Conservation (phyloP, 64 coral and sea anemone genomes). For the Montipora capricornis region DNA sequence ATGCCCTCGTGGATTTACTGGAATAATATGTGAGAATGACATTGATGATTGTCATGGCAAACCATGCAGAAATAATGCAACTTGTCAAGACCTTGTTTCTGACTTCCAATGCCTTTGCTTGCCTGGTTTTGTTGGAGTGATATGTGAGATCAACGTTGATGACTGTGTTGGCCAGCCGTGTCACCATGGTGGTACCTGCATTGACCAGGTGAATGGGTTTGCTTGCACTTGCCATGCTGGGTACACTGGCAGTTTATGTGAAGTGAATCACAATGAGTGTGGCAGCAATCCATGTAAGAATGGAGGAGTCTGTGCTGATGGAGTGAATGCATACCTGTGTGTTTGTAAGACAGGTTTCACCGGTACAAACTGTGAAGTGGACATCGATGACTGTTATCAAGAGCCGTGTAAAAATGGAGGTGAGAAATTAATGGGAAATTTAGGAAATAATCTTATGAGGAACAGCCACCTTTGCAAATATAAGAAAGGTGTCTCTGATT, state of each 20-base stretch:
- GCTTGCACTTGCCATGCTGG: constrained; percentile 70
- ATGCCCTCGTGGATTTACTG: constrained; percentile 70
- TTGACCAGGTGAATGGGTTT: constrained; percentile 71
- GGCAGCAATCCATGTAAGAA: constrained; percentile 78
- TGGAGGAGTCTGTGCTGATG: constrained; percentile 92
- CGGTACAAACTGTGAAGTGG: constrained; percentile 71
- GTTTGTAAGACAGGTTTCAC: constrained; percentile 86
- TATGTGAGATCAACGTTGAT: constrained; percentile 78
- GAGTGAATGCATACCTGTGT: constrained; percentile 76
- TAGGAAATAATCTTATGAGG: too few relatives aligned
- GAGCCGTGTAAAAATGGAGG: constrained; percentile 83
- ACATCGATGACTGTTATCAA: constrained; percentile 82
- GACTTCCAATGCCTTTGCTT: constrained; percentile 77
- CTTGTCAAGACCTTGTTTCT: constrained; percentile 77
- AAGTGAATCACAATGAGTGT: constrained; percentile 87
- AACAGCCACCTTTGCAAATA: background rate
- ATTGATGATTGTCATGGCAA: constrained; percentile 79
- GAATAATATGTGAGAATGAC: constrained; percentile 83
- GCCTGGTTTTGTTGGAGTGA: constrained; percentile 69
- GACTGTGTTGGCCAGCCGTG: constrained; percentile 82
- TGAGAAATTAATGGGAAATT: background rate
- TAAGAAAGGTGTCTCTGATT: background rate
- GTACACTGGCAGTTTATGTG: constrained; percentile 79
- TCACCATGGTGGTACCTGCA: constrained; percentile 77
- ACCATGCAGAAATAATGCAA: constrained; percentile 77